phyloP scores from a whole-genome alignment of 2,113 vertebrate species.

The Daboia siamensis region DNA sequence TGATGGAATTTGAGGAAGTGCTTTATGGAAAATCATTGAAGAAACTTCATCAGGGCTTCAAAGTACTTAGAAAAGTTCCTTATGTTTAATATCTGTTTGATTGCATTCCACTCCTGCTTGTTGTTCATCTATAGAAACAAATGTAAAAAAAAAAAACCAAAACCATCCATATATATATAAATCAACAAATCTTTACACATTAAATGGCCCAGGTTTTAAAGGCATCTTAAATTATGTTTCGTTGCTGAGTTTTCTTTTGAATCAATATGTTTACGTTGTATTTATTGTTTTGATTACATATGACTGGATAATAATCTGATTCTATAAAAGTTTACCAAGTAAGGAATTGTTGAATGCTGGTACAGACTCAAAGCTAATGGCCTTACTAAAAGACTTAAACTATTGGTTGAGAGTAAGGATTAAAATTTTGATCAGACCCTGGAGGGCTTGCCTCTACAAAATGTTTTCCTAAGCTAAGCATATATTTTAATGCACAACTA shows the following conservation, averaged over 20 bases:
- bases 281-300: background rate
- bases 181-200: background rate
- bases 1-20: background rate
- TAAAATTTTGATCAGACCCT: background rate
- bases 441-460: background rate
- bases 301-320: background rate
- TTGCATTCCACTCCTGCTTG: background rate
- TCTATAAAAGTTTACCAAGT: background rate
- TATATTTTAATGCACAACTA: background rate
- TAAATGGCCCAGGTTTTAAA: background rate
- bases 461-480: background rate
- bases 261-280: background rate
- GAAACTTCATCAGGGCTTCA: background rate
- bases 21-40: background rate
- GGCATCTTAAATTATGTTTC: background rate
- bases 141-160: background rate
- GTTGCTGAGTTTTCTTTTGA: background rate
- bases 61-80: background rate
- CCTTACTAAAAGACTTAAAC: background rate
- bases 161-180: background rate
- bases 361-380: background rate
- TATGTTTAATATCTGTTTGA: background rate
- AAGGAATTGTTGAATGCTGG: background rate
- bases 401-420: background rate
- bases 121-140: background rate